Conservation (phyloP, 35 echinoderm and acorn worm species). For the Strongylocentrotus purpuratus region DNA sequence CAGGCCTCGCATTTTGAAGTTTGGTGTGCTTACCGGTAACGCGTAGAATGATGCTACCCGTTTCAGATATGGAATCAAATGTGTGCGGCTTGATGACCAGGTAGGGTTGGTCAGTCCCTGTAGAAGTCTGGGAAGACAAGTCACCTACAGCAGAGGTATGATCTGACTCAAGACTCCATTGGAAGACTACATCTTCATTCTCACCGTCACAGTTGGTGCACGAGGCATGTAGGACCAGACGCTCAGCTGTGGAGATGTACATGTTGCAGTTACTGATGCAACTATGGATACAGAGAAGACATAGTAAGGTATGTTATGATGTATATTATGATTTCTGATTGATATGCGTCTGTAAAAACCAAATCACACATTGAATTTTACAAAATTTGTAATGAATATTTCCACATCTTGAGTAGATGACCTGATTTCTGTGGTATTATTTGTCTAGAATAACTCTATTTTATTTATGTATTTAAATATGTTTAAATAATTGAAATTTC, state of each 20-base stretch:
- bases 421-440: too few species aligned
- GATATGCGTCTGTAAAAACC: too few species aligned
- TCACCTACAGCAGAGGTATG: constrained; percentile 11
- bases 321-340: too few species aligned
- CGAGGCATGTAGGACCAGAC: constrained; percentile 59
- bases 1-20: too few species aligned
- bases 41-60: constrained; percentile 1
- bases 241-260: constrained; percentile 32
- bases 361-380: too few species aligned
- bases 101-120: constrained; percentile 54
- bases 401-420: too few species aligned
- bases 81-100: constrained; percentile 62
- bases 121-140: constrained; percentile 53
- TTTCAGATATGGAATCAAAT: constrained; percentile 13
- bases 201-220: constrained; percentile 43
- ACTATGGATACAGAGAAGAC: constrained; percentile 31
- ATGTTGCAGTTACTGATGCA: constrained; percentile 72
- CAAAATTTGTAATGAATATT: too few species aligned
- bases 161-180: constrained; percentile 48
- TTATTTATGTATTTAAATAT: too few species aligned
- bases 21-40: constrained; percentile 28
- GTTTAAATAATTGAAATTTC: too few species aligned
- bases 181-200: background rate
- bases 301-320: too few species aligned
- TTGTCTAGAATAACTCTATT: too few species aligned